Base-by-base conservation (phyloP, 2,113 vertebrate genomes). In the Tetrao urogallus region DNA sequence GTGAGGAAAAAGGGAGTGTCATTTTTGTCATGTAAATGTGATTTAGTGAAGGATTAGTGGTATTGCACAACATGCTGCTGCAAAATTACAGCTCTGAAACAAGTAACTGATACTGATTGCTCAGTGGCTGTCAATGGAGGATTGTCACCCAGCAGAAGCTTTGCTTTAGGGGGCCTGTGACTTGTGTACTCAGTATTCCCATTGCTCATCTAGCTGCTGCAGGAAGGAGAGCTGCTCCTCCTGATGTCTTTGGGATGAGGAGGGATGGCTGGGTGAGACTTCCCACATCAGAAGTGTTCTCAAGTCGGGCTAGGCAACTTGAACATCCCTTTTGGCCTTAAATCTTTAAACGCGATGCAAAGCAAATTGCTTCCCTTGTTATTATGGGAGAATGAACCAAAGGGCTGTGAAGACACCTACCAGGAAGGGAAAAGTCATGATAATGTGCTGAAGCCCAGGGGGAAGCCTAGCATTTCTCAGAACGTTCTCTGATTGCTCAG, bases 141-240 rank as follows among this genome's bases (percentile, higher is more conserved):
- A 5, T 25, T 1, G 3, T 38, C 38, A 5, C 4, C 42, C 6
- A 25, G 34, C 43, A 17, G 38, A n/a, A 13, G 30, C 0, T 13
- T 27, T 45, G 47, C 18, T 43, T 70, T 15, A n/a, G 5, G 48
- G n/a, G 18, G 38, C 13, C 40, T 25, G 54, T 20, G 36, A 21
- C 25, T 30, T 22, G 32, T 28, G 50, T 52, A 8, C 38, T 43
- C 57, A 1, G 6, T 13, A 7, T 56, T 76, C 63, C 48, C 43
- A 7, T 56, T 14, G 14, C 19, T 56, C 40, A 2, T 42, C 52
- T 28, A 64, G 69, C 43, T 42, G 28, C 11, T 1, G 2, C 8
- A 36, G 82, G 10, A 18, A 15, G 24, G 22, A 47, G 12, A 7
- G 30, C 43, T 38, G 18, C 16, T 60, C n/a, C 13, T 2, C 2